Evolutionary conservation across 2,888 invertebrate species (phyloP), one percentile per base, ranked within the genome.

Genomic region (Chrysolina haemoptera): DNA sequence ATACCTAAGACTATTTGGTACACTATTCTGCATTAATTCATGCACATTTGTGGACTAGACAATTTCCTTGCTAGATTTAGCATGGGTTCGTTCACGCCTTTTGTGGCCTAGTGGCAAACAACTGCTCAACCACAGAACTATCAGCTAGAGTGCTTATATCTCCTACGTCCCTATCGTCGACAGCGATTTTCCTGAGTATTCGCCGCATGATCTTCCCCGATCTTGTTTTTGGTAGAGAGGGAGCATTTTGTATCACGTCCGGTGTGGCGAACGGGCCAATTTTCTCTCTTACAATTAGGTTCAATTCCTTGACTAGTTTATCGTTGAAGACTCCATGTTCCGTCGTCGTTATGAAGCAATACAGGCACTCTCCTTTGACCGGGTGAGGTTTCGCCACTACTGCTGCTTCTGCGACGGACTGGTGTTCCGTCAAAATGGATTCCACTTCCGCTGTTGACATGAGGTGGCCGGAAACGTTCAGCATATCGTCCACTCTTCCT

Each of bases 131-230:
- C 75, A 98, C 94, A n/a, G 91, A 89, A 81, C 96, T 95, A 85
- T 99, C 99, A 40, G 98, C 98, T 80, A 99, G 89, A 0, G 99
- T 98, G 62, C 98, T 96, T 1, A 93, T 93, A 88, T 99, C 99
- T 4, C 99, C 99, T 53, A 99, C 92, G 80, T 98, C 93, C 63
- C 89, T 90, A 85, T 98, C 98, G 50, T 96, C 96, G 1, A 94
- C 89, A 0, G 99, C 98, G 14, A 99, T 94, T 89, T 98, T 98
- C 77, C 98, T 91, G 76, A 99, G 89, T 73, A 99, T 95, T 78
- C 99, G 91, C 75, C 99, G 92, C 96, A 99, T 98, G 76, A 99
- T 98, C 89, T 99, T 99, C 1, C 99, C 99, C 0, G 98, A 98
- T 64, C 98, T 91, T 0, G 98, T 98, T 89, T 99, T 98, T 0